Evolutionary conservation across 2,113 vertebrate genomes (phyloP).

Genomic region (Dasyurus viverrinus): DNA sequence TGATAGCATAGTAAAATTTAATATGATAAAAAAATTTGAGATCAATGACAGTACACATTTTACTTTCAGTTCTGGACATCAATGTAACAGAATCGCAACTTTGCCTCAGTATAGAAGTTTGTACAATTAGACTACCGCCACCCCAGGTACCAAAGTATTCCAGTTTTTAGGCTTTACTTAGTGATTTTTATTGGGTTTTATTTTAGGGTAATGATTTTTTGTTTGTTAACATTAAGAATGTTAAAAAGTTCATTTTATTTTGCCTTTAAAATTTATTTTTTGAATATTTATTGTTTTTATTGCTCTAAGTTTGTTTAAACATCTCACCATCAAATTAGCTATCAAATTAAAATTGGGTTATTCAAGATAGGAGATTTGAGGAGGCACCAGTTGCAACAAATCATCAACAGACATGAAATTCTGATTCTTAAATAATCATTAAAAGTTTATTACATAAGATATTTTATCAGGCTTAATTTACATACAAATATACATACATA

Average conservation of each 20-base stretch:
- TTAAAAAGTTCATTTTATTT: slow-evolving; percentile 27
- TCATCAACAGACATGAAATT: neutral
- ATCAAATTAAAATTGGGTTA: neutral
- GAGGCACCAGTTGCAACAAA: neutral
- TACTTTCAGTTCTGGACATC: slow-evolving; percentile 88
- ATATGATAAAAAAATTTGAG: slow-evolving; percentile 34
- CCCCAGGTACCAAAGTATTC: slow-evolving; percentile 81
- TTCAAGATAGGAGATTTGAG: neutral
- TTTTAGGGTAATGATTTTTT: slow-evolving; percentile 35
- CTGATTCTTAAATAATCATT: neutral
- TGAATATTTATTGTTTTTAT: slow-evolving; percentile 26
- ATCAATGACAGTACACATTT: slow-evolving; percentile 37
- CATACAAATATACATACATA: neutral
- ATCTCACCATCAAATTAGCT: neutral
- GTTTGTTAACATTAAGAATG: slow-evolving; percentile 33
- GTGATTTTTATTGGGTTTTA: slow-evolving; percentile 35
- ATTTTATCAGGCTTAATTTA: neutral
- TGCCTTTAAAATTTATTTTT: slow-evolving; percentile 27
- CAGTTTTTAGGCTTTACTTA: slow-evolving; percentile 36
- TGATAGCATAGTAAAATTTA: neutral
- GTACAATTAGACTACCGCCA: slow-evolving; percentile 85
- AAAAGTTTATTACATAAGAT: neutral
- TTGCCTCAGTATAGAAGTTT: slow-evolving; percentile 88
- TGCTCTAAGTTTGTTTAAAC: slow-evolving; percentile 14
- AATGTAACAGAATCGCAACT: slow-evolving; percentile 88